Evolutionary conservation across 2,113 vertebrate species (phyloP).

Genomic region (Herpetotheres cachinnans): DNA sequence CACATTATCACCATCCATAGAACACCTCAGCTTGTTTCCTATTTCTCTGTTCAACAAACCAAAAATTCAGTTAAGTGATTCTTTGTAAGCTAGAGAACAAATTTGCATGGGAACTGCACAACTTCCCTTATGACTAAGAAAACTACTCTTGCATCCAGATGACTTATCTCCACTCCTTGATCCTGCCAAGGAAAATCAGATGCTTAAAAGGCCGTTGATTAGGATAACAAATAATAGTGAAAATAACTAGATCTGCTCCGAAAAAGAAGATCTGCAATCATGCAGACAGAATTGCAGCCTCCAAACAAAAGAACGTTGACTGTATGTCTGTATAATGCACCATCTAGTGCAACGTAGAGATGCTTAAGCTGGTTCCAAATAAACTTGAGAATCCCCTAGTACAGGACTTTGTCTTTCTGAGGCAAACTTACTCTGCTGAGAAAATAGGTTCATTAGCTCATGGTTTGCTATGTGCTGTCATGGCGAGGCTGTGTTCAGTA

Average conservation of each 20-base stretch:
- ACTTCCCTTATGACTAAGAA: neutral
- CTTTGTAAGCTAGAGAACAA: neutral
- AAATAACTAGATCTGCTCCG: neutral
- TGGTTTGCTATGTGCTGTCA: neutral
- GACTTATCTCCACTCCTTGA: neutral
- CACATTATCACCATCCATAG: neutral
- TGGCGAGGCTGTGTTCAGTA: neutral
- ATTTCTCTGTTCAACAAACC: neutral
- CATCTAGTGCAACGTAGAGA: neutral
- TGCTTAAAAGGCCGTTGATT: neutral
- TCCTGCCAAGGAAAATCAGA: neutral
- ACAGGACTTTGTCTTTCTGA: neutral
- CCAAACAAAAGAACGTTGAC: neutral
- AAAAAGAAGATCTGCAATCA: neutral
- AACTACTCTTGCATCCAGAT: neutral
- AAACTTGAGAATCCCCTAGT: neutral
- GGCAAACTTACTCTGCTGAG: neutral
- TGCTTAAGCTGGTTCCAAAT: neutral
- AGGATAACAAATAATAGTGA: neutral
- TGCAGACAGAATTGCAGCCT: neutral
- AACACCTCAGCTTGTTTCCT: neutral
- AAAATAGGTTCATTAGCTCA: neutral
- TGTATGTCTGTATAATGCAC: neutral
- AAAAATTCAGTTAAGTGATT: neutral
- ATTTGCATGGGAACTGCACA: neutral